Evolutionary conservation across 2,888 invertebrate genomes (phyloP), one percentile per base, ranked within the genome.

Genomic region (Apamea sordens): DNA sequence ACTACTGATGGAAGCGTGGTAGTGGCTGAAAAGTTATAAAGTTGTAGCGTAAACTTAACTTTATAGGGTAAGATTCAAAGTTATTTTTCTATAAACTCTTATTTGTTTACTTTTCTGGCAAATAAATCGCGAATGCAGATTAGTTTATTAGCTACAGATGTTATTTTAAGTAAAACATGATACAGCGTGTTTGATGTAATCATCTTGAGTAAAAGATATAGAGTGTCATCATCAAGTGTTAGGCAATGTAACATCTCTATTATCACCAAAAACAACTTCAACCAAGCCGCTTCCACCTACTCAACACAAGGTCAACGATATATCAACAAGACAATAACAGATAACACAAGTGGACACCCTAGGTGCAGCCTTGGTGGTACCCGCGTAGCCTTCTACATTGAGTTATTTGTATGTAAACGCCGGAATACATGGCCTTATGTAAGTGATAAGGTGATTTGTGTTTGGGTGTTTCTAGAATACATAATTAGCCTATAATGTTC

Each of bases 321-420:
- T 72, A 56, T 70, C 67, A 50, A 71, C 53, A 77, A 64, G 50
- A 41, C 41, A 21, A 56, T 36, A 15, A 6, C n/a, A 32, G 84
- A 84, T 86, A 77, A 71, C 28, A 61, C 21, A 41, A 83, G 47
- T 74, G 80, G 72, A 63, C 84, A 72, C 77, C 85, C 53, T 47
- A 41, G 71, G 44, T 13, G 36, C 18, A 32, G 56, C 88, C 86
- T 85, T 85, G 81, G 41, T 28, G 61, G 15, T 32, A 72, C 87
- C 89, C 87, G 87, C 80, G 71, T 88, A 82, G 67, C 89, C 89
- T 88, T 85, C 71, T 68, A 53, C 0, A 4, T 50, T n/a, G n/a
- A 78, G 59, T 41, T 59, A 65, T 32, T 50, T 71, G 73, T 79
- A 56, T 67, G 68, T 77, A 64, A 74, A 80, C 68, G 73, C 67